Evolutionary conservation across 2,797 vertebrate species (phyloP), one percentile per base, ranked within the genome.

Genomic region (Spinibarbus caldwelli): DNA sequence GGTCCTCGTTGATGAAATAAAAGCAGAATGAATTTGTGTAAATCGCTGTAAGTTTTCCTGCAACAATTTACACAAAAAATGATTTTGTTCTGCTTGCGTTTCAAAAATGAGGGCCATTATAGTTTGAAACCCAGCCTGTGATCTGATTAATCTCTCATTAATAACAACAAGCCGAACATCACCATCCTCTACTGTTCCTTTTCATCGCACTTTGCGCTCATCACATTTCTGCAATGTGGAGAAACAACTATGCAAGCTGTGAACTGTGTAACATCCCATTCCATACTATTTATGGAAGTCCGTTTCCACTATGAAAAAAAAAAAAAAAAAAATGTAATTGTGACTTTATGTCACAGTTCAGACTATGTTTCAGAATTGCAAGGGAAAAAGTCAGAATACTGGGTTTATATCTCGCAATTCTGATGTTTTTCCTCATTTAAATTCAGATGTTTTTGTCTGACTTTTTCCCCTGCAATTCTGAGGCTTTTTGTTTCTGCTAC

Each of bases 111-210:
- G 36, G 54, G 19, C 54, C 36, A 36, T 36, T 9, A 4, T 29
- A 29, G 15, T 78, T 62, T 78, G 76, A n/a, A 78, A 41, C 52
- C n/a, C 76, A 78, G 76, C 76, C 76, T 78, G 23, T 26, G n/a
- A 78, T 41, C n/a, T 1, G 9, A 77, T 77, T 59, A 3, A 57
- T 38, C 59, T 45, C 38, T 64, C 34, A 52, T 68, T 26, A 15
- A 68, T 12, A 80, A 59, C 23, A 78, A 77, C 6, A 62, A 34
- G 36, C 19, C 3, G 6, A 57, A 26, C 54, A 71, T 21, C 10
- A 72, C 5, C 8, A 72, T 78, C 31, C 47, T 36, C 36, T 59
- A 59, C 15, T 41, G 43, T 21, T 36, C 1, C 0, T 9, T 49
- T 49, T 75, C 14, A 47, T 62, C 72, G 52, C 26, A 64, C 19